Percentiles rank a stretch among this genome's conserved stretches.
These are phyloP conservation scores for Syrmaticus mikado DNA, from an alignment of 2,113 vertebrate genomes.

Conservation along the genomic window DNA sequence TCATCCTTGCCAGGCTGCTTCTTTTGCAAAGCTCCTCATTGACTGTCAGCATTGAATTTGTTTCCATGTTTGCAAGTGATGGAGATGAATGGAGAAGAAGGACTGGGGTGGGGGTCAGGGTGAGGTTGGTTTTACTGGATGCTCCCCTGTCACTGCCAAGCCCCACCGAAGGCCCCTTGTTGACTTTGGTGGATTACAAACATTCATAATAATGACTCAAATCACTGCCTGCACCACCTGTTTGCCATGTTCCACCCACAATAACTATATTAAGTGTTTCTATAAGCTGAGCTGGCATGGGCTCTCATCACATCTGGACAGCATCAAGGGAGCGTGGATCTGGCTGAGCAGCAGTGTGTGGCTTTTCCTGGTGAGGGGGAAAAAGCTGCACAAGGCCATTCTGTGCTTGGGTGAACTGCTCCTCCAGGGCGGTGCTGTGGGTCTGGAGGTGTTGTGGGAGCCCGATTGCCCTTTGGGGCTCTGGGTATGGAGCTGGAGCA, in stretches of 20 bases:
- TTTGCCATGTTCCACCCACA: conserved; percentile 29
- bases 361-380: background rate
- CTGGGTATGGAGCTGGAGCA: accelerated
- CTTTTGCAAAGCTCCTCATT: background rate
- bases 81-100: background rate
- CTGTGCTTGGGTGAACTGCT: accelerated
- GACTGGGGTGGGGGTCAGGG: background rate
- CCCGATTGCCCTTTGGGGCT: background rate
- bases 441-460: background rate
- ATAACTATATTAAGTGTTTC: background rate
- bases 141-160: background rate
- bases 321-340: background rate
- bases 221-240: conserved; percentile 14
- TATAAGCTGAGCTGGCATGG: conserved; percentile 27
- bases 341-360: background rate
- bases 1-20: background rate
- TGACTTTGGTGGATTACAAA: background rate
- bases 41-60: background rate
- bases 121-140: background rate
- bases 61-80: background rate
- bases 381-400: background rate
- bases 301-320: conserved; percentile 49
- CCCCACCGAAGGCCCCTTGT: background rate
- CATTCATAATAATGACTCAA: conserved; percentile 38
- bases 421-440: background rate